Evolutionary conservation across 1,140 invertebrate genomes (phyloP), one percentile per base, ranked within the genome.

Genomic region (Hydropsyche tenuis): DNA sequence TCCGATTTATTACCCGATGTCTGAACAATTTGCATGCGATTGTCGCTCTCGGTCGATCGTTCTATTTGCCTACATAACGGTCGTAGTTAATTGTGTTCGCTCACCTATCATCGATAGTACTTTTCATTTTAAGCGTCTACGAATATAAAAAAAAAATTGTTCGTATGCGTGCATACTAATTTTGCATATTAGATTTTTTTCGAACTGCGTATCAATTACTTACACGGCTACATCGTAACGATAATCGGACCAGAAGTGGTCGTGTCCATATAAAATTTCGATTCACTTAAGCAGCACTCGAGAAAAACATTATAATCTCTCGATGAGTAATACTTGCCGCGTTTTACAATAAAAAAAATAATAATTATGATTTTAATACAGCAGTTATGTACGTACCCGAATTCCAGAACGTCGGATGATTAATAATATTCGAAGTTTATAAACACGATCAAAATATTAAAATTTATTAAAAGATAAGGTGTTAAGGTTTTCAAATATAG

Each of bases 201-300:
- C 45, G 22, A 11, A 60, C 22, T 27, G 56, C 12, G 56, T 60
- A 60, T 60, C 56, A 20, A 60, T 60, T 60, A 60, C 56, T 60
- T 60, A 16, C 48, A 53, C 16, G 48, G 48, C 48, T 18, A 60
- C 56, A 25, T 60, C 20, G 56, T 25, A 60, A 60, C 12, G 56
- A 23, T 60, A 25, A 60, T 25, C 23, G 12, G 56, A 60, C 56
- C 22, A 60, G 56, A 60, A 60, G 56, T 60, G 56, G 56, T 60
- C 56, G 20, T 60, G 23, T 23, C 56, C 56, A 60, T 60, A 60
- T 60, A 7, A 60, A 60, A 25, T 60, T 14, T 27, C 20, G 18
- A 22, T 60, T 60, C 56, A 60, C 56, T 60, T 60, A 60, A 60
- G 56, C 56, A 14, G 23, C 56, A n/a, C 48, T 53, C 48, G 4